These are phyloP conservation scores for Marmota monax DNA, from an alignment of 2,113 vertebrate species.

Conservation along the genomic window DNA sequence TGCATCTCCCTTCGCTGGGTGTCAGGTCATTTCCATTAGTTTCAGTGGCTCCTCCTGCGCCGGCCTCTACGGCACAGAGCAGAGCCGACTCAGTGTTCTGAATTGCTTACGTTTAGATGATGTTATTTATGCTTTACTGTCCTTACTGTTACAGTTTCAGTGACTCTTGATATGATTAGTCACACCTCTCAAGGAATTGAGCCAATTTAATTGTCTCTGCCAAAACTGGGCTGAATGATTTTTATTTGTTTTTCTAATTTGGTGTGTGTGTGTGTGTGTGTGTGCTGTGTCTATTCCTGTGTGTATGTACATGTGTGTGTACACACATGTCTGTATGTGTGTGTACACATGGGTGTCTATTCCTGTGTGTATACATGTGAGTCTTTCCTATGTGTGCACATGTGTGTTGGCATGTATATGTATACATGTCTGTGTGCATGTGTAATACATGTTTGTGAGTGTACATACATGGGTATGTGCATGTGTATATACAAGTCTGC, in stretches of 20 bases:
- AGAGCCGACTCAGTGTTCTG: not conserved
- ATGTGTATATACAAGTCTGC: not conserved
- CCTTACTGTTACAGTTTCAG: not conserved
- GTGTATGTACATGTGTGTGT: too few species aligned
- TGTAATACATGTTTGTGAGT: too few species aligned
- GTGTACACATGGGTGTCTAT: too few species aligned
- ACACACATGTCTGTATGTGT: too few species aligned
- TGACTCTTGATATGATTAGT: not conserved
- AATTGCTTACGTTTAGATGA: not conserved
- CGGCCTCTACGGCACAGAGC: not conserved
- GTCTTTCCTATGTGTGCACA: too few species aligned
- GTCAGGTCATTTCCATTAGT: constrained; percentile 21
- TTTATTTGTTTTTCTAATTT: not conserved
- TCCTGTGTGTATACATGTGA: too few species aligned
- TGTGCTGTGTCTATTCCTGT: too few species aligned
- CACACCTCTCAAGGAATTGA: not conserved
- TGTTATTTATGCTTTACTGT: not conserved
- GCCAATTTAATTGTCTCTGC: not conserved
- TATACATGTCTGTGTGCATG: not conserved
- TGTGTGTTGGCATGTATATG: too few species aligned
- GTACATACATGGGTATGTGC: too few species aligned
- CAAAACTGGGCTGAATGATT: not conserved
- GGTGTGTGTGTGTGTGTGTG: too few species aligned
- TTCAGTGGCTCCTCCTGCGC: not conserved
- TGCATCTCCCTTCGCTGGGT: not conserved